Evolutionary conservation across 2,888 invertebrate species (phyloP).

Genomic region (Drosophila bunnanda): DNA sequence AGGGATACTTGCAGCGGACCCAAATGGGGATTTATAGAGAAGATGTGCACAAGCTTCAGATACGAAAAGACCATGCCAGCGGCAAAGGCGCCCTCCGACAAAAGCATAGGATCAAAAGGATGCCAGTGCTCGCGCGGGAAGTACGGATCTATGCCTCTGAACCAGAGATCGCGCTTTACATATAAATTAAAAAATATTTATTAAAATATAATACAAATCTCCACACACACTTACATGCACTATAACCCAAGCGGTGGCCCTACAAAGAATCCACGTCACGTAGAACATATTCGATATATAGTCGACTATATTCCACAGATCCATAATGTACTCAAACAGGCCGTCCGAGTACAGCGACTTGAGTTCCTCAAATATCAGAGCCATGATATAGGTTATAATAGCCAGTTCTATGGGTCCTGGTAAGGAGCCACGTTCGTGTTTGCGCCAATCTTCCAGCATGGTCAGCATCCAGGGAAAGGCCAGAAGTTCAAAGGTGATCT

Average conservation of each 20-base stretch:
- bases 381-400: conserved; percentile 96
- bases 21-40: conserved; percentile 97
- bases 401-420: conserved; percentile 93
- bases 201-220: not conserved
- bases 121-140: conserved; percentile 96
- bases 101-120: conserved; percentile 96
- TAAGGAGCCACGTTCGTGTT: conserved; percentile 90
- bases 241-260: conserved; percentile 94
- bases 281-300: conserved; percentile 98
- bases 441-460: conserved; percentile 91
- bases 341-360: conserved; percentile 96
- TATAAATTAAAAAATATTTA: not conserved
- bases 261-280: conserved; percentile 95
- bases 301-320: conserved; percentile 99
- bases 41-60: conserved; percentile 97
- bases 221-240: conserved; percentile 90
- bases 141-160: conserved; percentile 90
- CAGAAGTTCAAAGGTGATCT: conserved; percentile 91
- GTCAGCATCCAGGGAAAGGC: conserved; percentile 91
- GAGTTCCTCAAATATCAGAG: conserved; percentile 97
- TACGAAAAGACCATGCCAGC: conserved; percentile 99
- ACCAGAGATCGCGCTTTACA: conserved; percentile 88
- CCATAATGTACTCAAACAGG: conserved; percentile 94
- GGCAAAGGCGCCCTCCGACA: conserved; percentile 96
- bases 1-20: conserved; percentile 97